phyloP scores from a whole-genome alignment of 1,140 invertebrate species.

The Megalopta genalis region DNA sequence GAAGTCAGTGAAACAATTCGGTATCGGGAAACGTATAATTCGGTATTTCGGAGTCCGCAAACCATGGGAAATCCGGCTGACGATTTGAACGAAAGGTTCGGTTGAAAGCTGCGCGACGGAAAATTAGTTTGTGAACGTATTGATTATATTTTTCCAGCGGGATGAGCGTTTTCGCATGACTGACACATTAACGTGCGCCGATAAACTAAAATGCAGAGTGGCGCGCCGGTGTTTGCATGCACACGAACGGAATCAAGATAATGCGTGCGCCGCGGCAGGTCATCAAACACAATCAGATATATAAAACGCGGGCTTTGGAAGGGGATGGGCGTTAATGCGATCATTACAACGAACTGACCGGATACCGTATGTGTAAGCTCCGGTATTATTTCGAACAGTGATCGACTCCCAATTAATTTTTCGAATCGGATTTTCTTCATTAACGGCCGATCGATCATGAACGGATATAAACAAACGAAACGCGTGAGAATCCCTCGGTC shows the following conservation, averaged over 20 bases:
- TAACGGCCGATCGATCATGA: slow-evolving; percentile 50
- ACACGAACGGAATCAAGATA: slow-evolving; percentile 30
- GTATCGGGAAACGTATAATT: too few relatives aligned
- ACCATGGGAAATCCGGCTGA: not conserved
- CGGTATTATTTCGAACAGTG: not conserved
- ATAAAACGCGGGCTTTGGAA: not conserved
- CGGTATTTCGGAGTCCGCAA: too few relatives aligned
- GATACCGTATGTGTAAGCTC: not conserved
- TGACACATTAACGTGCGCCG: slow-evolving; percentile 15
- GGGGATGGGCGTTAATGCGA: not conserved
- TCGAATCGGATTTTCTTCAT: slow-evolving; percentile 39
- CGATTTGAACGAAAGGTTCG: not conserved
- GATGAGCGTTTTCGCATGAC: not conserved
- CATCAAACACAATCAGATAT: slow-evolving; percentile 2
- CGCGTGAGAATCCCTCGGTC: not conserved
- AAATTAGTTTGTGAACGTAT: slow-evolving; percentile 7
- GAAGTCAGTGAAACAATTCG: too few relatives aligned
- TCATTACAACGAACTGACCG: not conserved
- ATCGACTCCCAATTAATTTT: slow-evolving; percentile 34
- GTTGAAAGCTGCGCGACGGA: not conserved
- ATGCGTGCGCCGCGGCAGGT: not conserved
- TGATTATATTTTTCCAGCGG: slow-evolving; percentile 18
- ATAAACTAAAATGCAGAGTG: slow-evolving; percentile 2
- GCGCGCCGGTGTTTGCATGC: not conserved
- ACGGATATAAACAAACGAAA: slow-evolving; percentile 47